Evolutionary conservation across 2,113 vertebrate species (phyloP), one percentile per base, ranked within the genome.

Genomic region (Anguilla japonica): DNA sequence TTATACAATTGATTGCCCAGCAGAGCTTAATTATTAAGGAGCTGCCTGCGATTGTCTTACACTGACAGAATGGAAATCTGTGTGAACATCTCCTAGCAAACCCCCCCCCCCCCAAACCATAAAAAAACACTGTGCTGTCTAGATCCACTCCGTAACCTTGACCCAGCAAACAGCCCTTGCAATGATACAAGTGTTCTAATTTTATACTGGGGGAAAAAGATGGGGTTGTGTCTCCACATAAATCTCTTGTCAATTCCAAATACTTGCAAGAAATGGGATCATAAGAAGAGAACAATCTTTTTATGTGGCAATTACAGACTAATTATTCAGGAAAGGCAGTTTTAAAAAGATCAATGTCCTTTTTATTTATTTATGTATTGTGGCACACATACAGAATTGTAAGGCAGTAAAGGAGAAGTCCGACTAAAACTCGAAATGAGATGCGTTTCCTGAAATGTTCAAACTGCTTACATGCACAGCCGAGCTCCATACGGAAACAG

Each of bases 21-120:
- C 82, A 50, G 85, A 75, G 39, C 41, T 86, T 29, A 82, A 84
- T 88, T 88, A 88, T 88, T 88, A 86, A 84, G 63, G 78, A 84
- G 85, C 57, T 26, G 46, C 26, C 41, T 81, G 82, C 60, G 81
- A 78, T 56, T 26, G 67, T n/a, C 15, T 40, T 67, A 75, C 71
- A 75, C 26, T 71, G 63, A 75, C 7, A 34, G n/a, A 75, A 75
- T 75, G 11, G n/a, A 75, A 34, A 43, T 71, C 13, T 41, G 40
- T 41, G 71, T 20, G 53, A 34, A n/a, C 18, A 1, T 22, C n/a
- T 22, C 50, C n/a, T 43, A 13, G 50, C 50, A 13, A 53, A 53
- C 1, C 9, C 50, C 50, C 50, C 13, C 50, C 13, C 43, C 43
- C 43, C 26, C 63, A 0, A 34, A 34, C 34, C 34, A 34, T 34